Evolutionary conservation across 2,113 vertebrate genomes (phyloP).

Genomic region (Anarhynchus alexandrinus): DNA sequence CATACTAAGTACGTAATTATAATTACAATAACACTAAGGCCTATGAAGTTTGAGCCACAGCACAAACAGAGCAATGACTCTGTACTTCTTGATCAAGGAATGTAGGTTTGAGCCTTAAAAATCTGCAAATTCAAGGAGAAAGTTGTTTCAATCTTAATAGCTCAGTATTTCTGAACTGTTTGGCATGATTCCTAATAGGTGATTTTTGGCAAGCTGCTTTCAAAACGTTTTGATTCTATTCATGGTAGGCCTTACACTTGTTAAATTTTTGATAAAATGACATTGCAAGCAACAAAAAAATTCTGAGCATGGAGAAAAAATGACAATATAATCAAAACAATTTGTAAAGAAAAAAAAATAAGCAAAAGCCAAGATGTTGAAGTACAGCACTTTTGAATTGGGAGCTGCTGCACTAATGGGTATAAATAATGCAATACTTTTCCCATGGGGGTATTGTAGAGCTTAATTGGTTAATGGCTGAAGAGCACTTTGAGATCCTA

Average conservation of each 20-base stretch:
- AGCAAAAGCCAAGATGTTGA: not conserved
- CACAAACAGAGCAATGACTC: not conserved
- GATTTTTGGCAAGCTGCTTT: not conserved
- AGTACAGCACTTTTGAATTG: not conserved
- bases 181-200: not conserved
- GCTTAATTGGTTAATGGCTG: slow-evolving; percentile 21
- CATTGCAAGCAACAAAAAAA: not conserved
- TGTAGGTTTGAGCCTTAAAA: not conserved
- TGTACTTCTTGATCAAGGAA: not conserved
- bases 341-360: not conserved
- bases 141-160: not conserved
- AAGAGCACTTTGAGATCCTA: not conserved
- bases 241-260: not conserved
- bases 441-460: not conserved
- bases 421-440: slow-evolving; percentile 29
- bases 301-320: not conserved
- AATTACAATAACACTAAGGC: not conserved
- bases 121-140: not conserved
- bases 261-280: slow-evolving; percentile 20
- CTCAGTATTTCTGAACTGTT: slow-evolving; percentile 8
- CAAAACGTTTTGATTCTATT: slow-evolving; percentile 18
- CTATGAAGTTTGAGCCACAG: not conserved
- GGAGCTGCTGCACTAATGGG: not conserved
- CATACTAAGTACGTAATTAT: not conserved
- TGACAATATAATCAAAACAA: not conserved